These are phyloP conservation scores for Lasioglossum pauxillum DNA, from an alignment of 2,888 invertebrate species.

Conservation along the genomic window DNA sequence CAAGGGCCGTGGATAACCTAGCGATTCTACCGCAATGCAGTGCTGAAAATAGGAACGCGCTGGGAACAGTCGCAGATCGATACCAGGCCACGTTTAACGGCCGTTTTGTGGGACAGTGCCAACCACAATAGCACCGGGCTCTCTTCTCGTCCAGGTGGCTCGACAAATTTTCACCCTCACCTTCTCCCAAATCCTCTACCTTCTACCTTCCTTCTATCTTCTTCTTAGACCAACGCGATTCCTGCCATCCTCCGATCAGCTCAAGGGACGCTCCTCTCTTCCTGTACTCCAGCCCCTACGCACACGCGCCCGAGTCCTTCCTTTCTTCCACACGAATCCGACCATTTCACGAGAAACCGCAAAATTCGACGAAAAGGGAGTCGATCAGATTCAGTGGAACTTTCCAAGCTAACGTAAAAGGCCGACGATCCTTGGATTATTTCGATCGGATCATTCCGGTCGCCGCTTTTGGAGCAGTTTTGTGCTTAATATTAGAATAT, in stretches of 20 bases:
- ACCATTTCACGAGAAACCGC: neutral
- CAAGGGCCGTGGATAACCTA: slow-evolving; percentile 52
- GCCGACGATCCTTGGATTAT: neutral
- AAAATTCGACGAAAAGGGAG: neutral
- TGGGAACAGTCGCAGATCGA: slow-evolving; percentile 66
- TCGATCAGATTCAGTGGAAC: neutral
- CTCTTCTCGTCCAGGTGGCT: slow-evolving; percentile 7
- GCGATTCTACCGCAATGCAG: slow-evolving; percentile 73
- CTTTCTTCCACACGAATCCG: neutral
- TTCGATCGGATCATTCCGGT: neutral
- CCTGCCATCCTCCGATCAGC: neutral
- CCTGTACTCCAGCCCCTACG: neutral
- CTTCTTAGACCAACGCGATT: neutral
- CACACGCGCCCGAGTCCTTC: slow-evolving; percentile 10
- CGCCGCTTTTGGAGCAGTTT: neutral
- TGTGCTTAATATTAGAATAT: neutral
- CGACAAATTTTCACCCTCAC: slow-evolving; percentile 6
- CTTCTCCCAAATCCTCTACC: neutral
- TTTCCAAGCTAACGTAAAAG: neutral
- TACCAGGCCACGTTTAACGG: slow-evolving; percentile 62
- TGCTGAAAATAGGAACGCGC: slow-evolving; percentile 76
- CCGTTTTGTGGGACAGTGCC: slow-evolving; percentile 56
- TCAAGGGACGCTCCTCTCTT: neutral
- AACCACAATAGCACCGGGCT: slow-evolving; percentile 36
- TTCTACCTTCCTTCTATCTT: neutral